Evolutionary conservation across 2,888 invertebrate species (phyloP).

Genomic region (Baccha elongata): DNA sequence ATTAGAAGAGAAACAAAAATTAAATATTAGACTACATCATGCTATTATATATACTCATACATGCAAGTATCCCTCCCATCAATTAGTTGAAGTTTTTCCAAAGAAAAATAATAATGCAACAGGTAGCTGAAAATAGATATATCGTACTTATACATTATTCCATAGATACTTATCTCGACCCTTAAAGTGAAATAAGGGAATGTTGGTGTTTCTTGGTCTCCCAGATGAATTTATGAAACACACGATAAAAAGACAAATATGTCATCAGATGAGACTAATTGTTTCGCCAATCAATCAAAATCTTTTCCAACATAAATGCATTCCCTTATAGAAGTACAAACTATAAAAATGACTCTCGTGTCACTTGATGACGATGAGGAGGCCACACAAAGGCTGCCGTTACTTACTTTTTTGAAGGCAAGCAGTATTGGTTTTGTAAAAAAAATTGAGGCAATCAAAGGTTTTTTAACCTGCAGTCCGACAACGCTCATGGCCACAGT

Average conservation of each 20-base stretch:
- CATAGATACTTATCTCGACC: slow-evolving; percentile 21
- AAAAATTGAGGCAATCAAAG: too few species aligned
- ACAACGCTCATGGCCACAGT: too few species aligned
- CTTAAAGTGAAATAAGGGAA: background rate
- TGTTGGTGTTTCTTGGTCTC: slow-evolving; percentile 4
- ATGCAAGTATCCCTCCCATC: slow-evolving; percentile 54
- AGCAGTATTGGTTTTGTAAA: too few species aligned
- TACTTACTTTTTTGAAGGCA: background rate
- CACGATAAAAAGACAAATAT: slow-evolving; percentile 39
- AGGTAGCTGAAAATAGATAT: background rate
- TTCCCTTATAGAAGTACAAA: background rate
- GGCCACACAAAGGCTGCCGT: slow-evolving; percentile 43
- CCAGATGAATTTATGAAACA: slow-evolving; percentile 14
- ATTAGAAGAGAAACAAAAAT: slow-evolving; percentile 18
- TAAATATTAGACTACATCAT: slow-evolving; percentile 59
- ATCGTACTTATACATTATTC: background rate
- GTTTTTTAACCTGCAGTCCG: too few species aligned
- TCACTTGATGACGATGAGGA: slow-evolving; percentile 27
- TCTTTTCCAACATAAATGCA: slow-evolving; percentile 1
- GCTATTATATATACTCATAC: too few species aligned
- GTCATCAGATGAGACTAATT: slow-evolving; percentile 64
- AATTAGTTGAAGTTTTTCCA: slow-evolving; percentile 31
- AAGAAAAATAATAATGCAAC: slow-evolving; percentile 8
- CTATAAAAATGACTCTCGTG: slow-evolving; percentile 28
- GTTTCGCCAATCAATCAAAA: slow-evolving; percentile 65